Percentiles rank a stretch among this genome's conserved stretches.
Evolutionary conservation across 2,888 invertebrate species (phyloP).

Genomic region (Eurois occulta): DNA sequence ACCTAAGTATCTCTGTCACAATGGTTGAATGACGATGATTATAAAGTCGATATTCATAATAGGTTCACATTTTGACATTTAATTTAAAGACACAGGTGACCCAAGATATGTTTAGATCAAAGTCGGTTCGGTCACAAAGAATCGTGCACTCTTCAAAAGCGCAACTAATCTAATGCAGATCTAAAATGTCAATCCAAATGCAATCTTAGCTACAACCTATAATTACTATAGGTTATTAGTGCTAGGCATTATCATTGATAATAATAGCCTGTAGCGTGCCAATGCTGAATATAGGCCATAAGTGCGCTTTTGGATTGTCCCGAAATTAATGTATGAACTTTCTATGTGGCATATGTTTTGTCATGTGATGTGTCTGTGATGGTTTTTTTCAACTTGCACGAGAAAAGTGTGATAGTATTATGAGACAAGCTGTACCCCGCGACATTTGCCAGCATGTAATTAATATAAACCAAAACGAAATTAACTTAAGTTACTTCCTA

Average conservation of each 20-base stretch:
- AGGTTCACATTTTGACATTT: conserved; percentile 27
- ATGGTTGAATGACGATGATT: not conserved
- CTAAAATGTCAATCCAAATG: conserved; percentile 49
- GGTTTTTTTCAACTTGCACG: not conserved
- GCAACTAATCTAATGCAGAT: conserved; percentile 51
- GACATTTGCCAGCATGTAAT: too few species aligned
- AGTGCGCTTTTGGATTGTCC: not conserved
- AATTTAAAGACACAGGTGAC: conserved; percentile 13
- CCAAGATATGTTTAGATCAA: conserved; percentile 18
- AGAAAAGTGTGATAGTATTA: not conserved
- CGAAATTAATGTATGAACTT: not conserved
- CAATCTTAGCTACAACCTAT: conserved; percentile 31
- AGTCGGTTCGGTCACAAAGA: conserved; percentile 29
- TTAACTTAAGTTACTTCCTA: too few species aligned
- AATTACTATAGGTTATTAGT: conserved; percentile 49
- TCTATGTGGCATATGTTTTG: not conserved
- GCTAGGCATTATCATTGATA: conserved; percentile 48
- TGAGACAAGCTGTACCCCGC: too few species aligned
- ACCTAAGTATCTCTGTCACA: not conserved
- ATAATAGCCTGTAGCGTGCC: conserved; percentile 12
- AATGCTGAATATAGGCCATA: not conserved
- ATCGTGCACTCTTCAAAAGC: conserved; percentile 51
- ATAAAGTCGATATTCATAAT: not conserved
- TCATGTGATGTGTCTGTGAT: too few species aligned
- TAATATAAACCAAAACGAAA: too few species aligned